phyloP scores from a whole-genome alignment of 2,797 vertebrate species.

The Dromococcyx pavoninus region DNA sequence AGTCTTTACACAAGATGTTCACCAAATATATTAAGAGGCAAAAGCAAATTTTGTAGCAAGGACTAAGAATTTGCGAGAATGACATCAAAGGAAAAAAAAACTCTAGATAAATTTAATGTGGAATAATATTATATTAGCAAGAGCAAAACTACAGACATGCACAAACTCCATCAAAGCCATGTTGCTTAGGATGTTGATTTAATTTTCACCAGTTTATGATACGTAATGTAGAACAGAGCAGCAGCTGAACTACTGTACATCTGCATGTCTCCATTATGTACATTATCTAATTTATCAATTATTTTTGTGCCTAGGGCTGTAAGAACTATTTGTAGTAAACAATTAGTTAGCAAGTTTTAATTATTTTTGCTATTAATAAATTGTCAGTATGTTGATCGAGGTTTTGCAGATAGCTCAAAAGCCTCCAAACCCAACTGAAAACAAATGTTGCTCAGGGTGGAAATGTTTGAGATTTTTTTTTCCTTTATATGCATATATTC shows the following conservation, averaged over 20 bases:
- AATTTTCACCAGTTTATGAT: background rate
- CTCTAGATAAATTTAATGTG: background rate
- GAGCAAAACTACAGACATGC: background rate
- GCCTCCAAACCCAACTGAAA: background rate
- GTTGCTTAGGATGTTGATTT: conserved; percentile 30
- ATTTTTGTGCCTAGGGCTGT: background rate
- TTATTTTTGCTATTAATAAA: background rate
- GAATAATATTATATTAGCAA: background rate
- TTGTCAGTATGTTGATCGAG: background rate
- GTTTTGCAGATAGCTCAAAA: background rate
- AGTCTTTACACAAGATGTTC: background rate
- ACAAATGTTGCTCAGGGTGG: background rate
- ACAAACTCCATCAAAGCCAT: background rate
- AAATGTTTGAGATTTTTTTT: background rate
- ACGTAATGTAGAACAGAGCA: background rate
- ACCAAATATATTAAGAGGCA: background rate
- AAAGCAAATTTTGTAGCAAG: background rate
- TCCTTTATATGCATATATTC: background rate
- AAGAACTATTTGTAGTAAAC: background rate
- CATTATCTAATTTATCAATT: background rate
- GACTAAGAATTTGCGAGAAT: background rate
- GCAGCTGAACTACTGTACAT: background rate
- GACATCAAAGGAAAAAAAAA: background rate
- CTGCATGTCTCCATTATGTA: background rate
- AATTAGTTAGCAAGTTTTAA: background rate